Conservation (phyloP, 2,888 invertebrate species). For the Tromatobia lineatoria region DNA sequence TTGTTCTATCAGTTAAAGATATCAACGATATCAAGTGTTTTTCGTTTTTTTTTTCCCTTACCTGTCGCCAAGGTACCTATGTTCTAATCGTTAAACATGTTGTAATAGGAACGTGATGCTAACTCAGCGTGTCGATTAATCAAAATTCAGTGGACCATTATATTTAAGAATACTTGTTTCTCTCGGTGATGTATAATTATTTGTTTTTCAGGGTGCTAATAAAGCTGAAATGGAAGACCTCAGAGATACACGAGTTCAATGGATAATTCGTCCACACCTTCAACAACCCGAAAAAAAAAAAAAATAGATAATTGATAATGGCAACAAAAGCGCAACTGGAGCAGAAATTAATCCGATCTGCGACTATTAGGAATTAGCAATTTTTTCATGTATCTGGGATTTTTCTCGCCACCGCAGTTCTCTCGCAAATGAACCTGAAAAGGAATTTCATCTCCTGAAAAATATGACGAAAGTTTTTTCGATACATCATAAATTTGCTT, state of each 20-base stretch:
- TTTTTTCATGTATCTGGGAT: constrained; percentile 31
- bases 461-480: constrained; percentile 20
- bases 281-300: constrained; percentile 29
- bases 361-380: constrained; percentile 34
- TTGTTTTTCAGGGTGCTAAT: constrained; percentile 76
- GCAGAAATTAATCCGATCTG: background rate
- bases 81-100: too few relatives aligned
- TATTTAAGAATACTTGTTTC: too few relatives aligned
- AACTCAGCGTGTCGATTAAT: too few relatives aligned
- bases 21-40: too few relatives aligned
- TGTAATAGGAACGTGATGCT: too few relatives aligned
- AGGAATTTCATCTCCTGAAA: constrained; percentile 28
- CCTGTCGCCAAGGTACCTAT: too few relatives aligned
- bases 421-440: constrained; percentile 17
- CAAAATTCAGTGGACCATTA: too few relatives aligned
- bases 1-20: too few relatives aligned
- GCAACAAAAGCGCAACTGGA: background rate
- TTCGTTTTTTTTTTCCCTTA: too few relatives aligned
- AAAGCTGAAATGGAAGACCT: constrained; percentile 77
- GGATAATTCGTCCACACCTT: constrained; percentile 71
- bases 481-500: background rate
- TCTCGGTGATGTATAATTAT: background rate
- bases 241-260: constrained; percentile 79
- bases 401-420: background rate
- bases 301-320: too few relatives aligned